Evolutionary conservation across 2,888 invertebrate genomes (phyloP).

Genomic region (Leptinotarsa haldemani): DNA sequence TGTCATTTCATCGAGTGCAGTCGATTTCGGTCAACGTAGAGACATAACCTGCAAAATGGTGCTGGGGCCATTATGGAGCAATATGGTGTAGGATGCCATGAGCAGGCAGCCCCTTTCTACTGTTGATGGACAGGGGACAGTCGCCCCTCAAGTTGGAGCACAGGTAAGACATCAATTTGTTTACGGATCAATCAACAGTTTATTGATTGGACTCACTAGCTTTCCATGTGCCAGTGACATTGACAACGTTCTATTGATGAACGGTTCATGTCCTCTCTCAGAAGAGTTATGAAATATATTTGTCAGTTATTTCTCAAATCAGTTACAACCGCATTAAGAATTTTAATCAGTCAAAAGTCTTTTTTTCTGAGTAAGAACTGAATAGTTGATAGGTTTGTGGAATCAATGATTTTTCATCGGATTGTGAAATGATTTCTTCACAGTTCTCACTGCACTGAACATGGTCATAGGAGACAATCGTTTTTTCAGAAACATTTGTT

Average conservation of each 20-base stretch:
- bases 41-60: constrained; percentile 39
- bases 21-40: not conserved
- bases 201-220: constrained; percentile 10
- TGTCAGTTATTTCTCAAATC: no score
- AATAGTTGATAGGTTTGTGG: no score
- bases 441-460: no score
- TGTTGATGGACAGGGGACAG: constrained; percentile 58
- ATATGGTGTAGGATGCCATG: constrained; percentile 65
- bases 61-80: constrained; percentile 54
- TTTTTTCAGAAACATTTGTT: no score
- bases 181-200: not conserved
- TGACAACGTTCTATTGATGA: not conserved
- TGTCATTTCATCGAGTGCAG: not conserved
- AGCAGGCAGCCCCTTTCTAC: constrained; percentile 62
- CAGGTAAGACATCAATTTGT: constrained; percentile 51
- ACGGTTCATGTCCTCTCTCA: no score
- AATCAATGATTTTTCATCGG: no score
- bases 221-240: constrained; percentile 17
- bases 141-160: constrained; percentile 54
- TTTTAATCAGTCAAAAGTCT: no score
- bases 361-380: no score
- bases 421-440: no score
- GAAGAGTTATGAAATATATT: no score
- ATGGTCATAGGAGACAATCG: no score
- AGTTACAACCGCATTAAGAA: no score